Evolutionary conservation across 2,113 vertebrate genomes (phyloP), one percentile per base, ranked within the genome.

Genomic region (Isurus oxyrinchus): DNA sequence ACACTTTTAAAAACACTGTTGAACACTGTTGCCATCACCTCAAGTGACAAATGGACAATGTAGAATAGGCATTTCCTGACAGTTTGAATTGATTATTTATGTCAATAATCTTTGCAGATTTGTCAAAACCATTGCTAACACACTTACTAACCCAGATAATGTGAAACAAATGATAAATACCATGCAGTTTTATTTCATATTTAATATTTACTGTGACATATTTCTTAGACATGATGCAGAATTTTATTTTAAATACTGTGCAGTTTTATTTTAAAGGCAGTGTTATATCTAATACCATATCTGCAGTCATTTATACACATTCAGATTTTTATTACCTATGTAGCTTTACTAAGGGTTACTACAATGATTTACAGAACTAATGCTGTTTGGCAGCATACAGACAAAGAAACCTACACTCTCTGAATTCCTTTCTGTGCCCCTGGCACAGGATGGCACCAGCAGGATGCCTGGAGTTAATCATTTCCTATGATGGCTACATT

Each of bases 11-110:
- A 86, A 2, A 3, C 44, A 49, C 44, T 49, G 44, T 49, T 49
- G 44, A 49, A 49, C 44, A 49, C 44, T 49, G 23, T 63, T 40
- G 61, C 2, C 5, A 94, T 63, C 23, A n/a, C 59, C 11, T 94
- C 59, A 63, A 84, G 81, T 63, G 35, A 21, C 59, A 63, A 11
- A 76, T 35, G 10, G 72, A 11, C 72, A 76, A 35, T 31, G 31
- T 76, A 35, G 57, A 63, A 93, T 63, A 35, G 59, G 5, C 11
- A 35, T 1, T n/a, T 6, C 19, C 21, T 63, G 6, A 16, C 59
- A 40, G n/a, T 94, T 94, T 61, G n/a, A 94, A 94, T 94, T 63
- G n/a, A 40, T 94, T 16, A 91, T 35, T 61, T 59, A 19, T 87
- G 19, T 55, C 21, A 23, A 25, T 55, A 35, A 44, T 19, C 40